Evolutionary conservation across 2,888 invertebrate species (phyloP).

Genomic region (Axea sp.): DNA sequence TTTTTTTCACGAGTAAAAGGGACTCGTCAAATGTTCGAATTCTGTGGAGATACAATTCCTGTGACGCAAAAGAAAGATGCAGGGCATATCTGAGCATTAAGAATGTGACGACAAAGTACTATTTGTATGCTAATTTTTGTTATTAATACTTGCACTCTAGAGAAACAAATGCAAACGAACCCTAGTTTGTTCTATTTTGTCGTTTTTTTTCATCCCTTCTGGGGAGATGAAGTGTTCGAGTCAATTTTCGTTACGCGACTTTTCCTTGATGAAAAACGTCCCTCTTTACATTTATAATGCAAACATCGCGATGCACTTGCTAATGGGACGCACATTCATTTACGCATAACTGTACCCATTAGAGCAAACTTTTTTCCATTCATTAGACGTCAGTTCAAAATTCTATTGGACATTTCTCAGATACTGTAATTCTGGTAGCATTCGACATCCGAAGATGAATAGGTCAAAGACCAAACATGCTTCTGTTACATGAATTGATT

Average conservation of each 20-base stretch:
- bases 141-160: slow-evolving; percentile 5
- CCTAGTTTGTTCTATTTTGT: background rate
- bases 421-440: background rate
- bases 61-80: background rate
- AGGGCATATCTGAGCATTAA: background rate
- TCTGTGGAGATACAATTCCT: background rate
- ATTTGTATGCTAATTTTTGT: slow-evolving; percentile 28
- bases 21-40: slow-evolving; percentile 2
- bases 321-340: slow-evolving; percentile 4
- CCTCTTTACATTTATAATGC: background rate
- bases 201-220: background rate
- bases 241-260: slow-evolving; percentile 18
- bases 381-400: slow-evolving; percentile 1
- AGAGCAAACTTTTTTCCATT: slow-evolving; percentile 1
- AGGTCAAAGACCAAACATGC: background rate
- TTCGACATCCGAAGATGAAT: background rate
- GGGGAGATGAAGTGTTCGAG: slow-evolving; percentile 3
- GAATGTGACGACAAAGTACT: background rate
- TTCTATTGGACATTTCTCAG: slow-evolving; percentile 1
- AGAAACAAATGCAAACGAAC: slow-evolving; percentile 12
- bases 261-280: slow-evolving; percentile 1
- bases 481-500: background rate
- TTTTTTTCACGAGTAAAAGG: background rate
- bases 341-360: background rate
- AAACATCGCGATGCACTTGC: background rate